Evolutionary conservation across 2,113 vertebrate species (phyloP).

Genomic region (Mixornis gularis): DNA sequence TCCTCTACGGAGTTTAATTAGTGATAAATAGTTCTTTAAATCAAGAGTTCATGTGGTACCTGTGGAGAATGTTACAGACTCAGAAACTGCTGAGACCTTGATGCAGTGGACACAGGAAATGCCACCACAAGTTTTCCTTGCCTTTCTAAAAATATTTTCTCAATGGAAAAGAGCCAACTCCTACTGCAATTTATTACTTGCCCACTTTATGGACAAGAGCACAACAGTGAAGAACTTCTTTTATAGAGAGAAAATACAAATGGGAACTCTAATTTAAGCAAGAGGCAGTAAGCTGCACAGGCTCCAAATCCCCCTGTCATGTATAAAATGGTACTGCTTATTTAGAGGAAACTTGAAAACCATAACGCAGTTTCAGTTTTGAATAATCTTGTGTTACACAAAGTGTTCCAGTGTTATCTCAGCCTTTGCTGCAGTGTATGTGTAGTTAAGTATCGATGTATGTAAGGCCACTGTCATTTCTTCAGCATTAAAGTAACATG

Average conservation of each 20-base stretch:
- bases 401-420: not conserved
- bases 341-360: not conserved
- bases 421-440: not conserved
- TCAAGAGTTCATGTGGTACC: not conserved
- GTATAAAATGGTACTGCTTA: not conserved
- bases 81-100: not conserved
- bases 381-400: not conserved
- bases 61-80: not conserved
- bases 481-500: not conserved
- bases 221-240: not conserved
- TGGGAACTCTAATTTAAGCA: not conserved
- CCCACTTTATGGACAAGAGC: not conserved
- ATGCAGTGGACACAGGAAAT: not conserved
- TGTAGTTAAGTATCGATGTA: not conserved
- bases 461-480: not conserved
- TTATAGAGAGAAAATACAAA: not conserved
- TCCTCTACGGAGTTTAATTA: not conserved
- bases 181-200: not conserved
- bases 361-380: not conserved
- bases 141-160: not conserved
- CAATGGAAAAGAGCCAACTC: not conserved
- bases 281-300: not conserved
- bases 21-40: not conserved
- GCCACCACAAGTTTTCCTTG: not conserved
- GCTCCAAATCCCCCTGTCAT: not conserved